Percentiles rank a stretch among this genome's conserved stretches.
Evolutionary conservation across 2,888 invertebrate genomes (phyloP).

Genomic region (Trichopria drosophilae): DNA sequence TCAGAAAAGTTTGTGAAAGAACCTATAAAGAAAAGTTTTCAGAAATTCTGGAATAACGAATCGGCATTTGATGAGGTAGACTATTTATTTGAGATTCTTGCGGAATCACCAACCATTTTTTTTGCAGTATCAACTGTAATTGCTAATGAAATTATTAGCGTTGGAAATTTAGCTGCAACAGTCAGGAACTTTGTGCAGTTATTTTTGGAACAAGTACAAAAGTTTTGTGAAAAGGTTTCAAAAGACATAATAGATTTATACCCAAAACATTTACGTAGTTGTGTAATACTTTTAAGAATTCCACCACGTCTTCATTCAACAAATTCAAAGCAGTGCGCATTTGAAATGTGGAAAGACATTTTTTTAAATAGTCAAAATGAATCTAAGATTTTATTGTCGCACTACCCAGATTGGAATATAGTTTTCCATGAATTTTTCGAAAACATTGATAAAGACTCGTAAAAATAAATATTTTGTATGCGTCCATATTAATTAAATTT

Average conservation of each 20-base stretch:
- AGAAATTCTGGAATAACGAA: constrained; percentile 18
- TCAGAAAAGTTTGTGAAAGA: constrained; percentile 43
- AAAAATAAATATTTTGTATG: constrained; percentile 6
- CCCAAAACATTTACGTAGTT: constrained; percentile 43
- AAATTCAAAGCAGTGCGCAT: constrained; percentile 37
- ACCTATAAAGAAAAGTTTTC: constrained; percentile 41
- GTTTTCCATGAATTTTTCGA: constrained; percentile 30
- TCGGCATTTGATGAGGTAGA: constrained; percentile 4
- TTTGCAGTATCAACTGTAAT: constrained; percentile 38
- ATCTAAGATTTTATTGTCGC: constrained; percentile 43
- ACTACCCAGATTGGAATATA: constrained; percentile 48
- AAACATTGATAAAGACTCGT: constrained; percentile 2
- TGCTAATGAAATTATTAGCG: constrained; percentile 32
- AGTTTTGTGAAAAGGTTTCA: constrained; percentile 29
- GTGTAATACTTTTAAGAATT: constrained; percentile 45
- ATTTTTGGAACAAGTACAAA: constrained; percentile 34
- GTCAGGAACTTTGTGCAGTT: constrained; percentile 40
- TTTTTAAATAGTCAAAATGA: constrained; percentile 36
- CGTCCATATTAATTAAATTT: no score
- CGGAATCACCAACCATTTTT: constrained; percentile 42
- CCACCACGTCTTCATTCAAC: constrained; percentile 40
- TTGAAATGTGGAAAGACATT: constrained; percentile 38
- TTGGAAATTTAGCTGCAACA: no score
- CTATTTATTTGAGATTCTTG: constrained; percentile 36
- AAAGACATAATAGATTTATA: constrained; percentile 48